Conservation (phyloP, 2,888 invertebrate species). For the Gymnocheta viridis region DNA sequence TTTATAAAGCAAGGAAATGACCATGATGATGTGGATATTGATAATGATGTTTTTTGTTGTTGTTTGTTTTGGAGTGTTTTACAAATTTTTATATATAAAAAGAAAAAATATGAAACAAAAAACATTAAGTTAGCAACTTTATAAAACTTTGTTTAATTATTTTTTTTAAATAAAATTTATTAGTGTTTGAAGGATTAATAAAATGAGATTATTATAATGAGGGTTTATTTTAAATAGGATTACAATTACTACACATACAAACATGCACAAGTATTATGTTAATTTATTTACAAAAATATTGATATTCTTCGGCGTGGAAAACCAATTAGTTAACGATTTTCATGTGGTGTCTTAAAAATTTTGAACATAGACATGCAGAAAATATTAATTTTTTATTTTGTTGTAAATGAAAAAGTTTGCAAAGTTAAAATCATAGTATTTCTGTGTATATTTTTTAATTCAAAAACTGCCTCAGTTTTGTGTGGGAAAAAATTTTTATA, state of each 20-base stretch:
- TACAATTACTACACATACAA: constrained; percentile 47
- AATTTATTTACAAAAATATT: constrained; percentile 46
- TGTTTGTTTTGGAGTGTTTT: constrained; percentile 67
- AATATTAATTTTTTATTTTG: not conserved
- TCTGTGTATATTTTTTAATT: not conserved
- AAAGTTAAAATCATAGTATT: constrained; percentile 38
- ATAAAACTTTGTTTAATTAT: constrained; percentile 53
- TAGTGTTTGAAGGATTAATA: constrained; percentile 45
- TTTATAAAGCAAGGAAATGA: constrained; percentile 80
- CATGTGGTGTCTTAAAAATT: not conserved
- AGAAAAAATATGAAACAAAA: constrained; percentile 79
- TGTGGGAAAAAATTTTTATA: not conserved
- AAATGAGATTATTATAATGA: constrained; percentile 29
- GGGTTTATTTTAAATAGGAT: constrained; percentile 16
- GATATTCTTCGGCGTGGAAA: constrained; percentile 14
- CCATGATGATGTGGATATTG: constrained; percentile 77
- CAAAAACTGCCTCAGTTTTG: not conserved
- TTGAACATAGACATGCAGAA: constrained; percentile 44
- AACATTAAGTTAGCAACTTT: constrained; percentile 81
- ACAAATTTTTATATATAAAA: constrained; percentile 75
- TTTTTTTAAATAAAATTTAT: constrained; percentile 10
- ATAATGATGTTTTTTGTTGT: constrained; percentile 70
- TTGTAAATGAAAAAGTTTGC: not conserved
- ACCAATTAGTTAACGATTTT: not conserved
- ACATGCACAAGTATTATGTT: constrained; percentile 62